phyloP scores from a whole-genome alignment of 2,797 vertebrate species.

The Xerus rutilus region DNA sequence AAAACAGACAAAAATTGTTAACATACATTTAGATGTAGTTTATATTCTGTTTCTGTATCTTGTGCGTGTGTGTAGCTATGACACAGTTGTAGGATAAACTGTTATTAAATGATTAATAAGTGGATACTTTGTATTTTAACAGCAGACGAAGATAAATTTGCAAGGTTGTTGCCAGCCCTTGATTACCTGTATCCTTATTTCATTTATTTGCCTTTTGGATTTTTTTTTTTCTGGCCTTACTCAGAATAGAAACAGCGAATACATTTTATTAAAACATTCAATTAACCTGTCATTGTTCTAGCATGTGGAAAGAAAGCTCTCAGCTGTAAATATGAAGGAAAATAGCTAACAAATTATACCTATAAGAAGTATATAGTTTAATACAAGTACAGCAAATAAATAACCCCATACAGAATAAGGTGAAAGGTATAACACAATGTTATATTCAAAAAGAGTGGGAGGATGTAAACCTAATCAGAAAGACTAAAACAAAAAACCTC shows the following conservation, averaged over 20 bases:
- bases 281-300: conserved; percentile 26
- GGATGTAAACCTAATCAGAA: background rate
- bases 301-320: background rate
- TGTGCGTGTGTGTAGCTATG: background rate
- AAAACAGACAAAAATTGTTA: background rate
- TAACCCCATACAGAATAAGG: background rate
- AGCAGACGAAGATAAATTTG: background rate
- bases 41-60: background rate
- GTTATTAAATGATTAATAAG: background rate
- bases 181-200: background rate
- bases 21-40: background rate
- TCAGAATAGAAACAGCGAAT: background rate
- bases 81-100: background rate
- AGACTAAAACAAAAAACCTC: background rate
- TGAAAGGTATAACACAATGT: background rate
- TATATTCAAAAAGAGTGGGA: background rate
- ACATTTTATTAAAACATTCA: conserved; percentile 41
- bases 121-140: conserved; percentile 24
- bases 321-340: background rate
- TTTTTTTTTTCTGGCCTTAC: background rate
- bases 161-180: background rate
- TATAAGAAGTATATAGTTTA: background rate
- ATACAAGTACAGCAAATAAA: background rate
- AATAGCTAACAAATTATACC: background rate
- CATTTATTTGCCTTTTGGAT: background rate